Evolutionary conservation across 2,797 vertebrate genomes (phyloP), one percentile per base, ranked within the genome.

Genomic region (Molossus molossus): DNA sequence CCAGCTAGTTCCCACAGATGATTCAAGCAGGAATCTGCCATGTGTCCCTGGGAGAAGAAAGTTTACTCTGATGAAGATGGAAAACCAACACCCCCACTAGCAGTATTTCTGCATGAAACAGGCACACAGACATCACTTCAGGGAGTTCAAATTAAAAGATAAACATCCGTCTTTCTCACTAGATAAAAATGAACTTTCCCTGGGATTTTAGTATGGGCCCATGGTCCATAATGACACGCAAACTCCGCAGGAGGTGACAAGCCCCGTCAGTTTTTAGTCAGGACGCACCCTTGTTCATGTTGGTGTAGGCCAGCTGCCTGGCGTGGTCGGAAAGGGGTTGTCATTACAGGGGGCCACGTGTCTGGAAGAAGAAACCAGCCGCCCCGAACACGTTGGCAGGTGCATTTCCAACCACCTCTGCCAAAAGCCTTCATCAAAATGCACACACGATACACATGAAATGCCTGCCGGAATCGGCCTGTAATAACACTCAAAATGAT

Each of bases 261-360:
- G 97, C 95, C 91, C 95, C 94, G 97, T 98, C 98, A 98, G 98
- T 98, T 97, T 98, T 98, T 98, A 98, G 98, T 98, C 98, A 92
- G 97, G 98, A 98, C 89, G 96, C 96, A 97, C 94, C 75, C 96
- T 97, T 97, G 97, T 97, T 98, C 97, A 96, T 48, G 96, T 97
- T 37, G 91, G 96, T 91, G 94, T 75, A 95, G 91, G 96, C 89
- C 87, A 97, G 98, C 96, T 95, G 92, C 96, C 94, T 57, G 97
- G 97, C 97, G 95, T 87, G 95, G 97, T 87, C 87, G 72, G 96
- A 95, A 84, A 97, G 97, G 97, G 97, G 94, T 83, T 97, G 97
- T 97, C 97, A 95, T 95, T 93, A 97, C 40, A 95, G 87, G 97
- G 94, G n/a, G 94, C 97, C 96, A 96, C 95, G 97, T 70, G 95